Base-by-base conservation (phyloP, 2,797 vertebrate genomes). In the Novumbra hubbsi region DNA sequence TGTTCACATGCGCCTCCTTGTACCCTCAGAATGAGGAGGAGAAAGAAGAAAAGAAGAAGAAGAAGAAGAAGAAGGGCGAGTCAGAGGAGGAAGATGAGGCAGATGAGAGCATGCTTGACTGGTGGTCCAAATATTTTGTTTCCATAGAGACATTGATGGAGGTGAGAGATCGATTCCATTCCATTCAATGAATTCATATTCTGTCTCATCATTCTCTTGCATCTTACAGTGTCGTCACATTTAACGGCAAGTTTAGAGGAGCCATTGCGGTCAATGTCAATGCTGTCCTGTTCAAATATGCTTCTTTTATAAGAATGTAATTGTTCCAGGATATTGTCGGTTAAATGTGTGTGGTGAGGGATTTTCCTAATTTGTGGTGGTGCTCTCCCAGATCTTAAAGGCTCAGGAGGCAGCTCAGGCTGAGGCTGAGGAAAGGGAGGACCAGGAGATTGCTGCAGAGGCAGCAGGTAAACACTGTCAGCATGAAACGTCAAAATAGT, bases 111-210 rank as follows among this genome's bases (percentile, higher is more conserved):
- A 94, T 96, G 92, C 87, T 99, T 88, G 98, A 99, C 87, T 99
- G 98, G 98, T 99, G 98, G 98, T 99, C 98, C 77, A 99, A 99
- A 82, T 99, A 99, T 81, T 99, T 99, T 16, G 95, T 95, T 41
- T 99, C 98, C 50, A 98, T 99, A 0, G 98, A 99, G 79, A 98
- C 97, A 0, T 92, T 99, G 84, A 97, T 96, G 89, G 98, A 98
- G 96, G 98, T 99, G 85, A 60, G 82, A 76, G 21, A n/a, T 70
- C 8, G 57, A 21, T 38, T 71, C 34, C 30, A 1, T 71, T 76
- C 19, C 0, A 5, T 19, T 19, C 34, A 60, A 15, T 74, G 6
- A 5, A 21, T 57, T 57, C 41, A 4, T 48, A 41, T 57, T 41
- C 52, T 17, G 28, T 57, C 60, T 19, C 15, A 14, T 45, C 5